Percentiles rank a stretch among this genome's conserved stretches.
Evolutionary conservation across 2,113 vertebrate species (phyloP).

Genomic region (Zootoca vivipara): DNA sequence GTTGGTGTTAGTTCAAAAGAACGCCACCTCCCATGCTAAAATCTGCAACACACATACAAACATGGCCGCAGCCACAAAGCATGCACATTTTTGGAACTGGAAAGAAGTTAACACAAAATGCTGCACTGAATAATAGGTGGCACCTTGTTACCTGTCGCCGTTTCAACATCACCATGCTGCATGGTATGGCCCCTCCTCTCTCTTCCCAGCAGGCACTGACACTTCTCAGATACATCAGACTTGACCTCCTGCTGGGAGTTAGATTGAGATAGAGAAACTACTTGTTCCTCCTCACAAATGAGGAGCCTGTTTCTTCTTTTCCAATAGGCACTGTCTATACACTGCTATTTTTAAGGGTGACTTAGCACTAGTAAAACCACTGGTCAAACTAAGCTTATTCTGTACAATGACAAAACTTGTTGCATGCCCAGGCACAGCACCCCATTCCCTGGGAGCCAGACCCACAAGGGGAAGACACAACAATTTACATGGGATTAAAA

Average conservation of each 20-base stretch:
- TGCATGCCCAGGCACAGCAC: not conserved
- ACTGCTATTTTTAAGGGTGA: slow-evolving; percentile 54
- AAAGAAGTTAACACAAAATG: not conserved
- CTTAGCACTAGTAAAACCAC: slow-evolving; percentile 55
- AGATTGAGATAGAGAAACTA: slow-evolving; percentile 38
- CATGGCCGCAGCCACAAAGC: not conserved
- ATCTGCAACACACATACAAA: not conserved
- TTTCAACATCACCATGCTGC: not conserved
- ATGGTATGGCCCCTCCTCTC: fast-evolving
- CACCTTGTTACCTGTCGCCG: not conserved
- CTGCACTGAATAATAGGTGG: not conserved
- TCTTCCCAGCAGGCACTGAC: not conserved
- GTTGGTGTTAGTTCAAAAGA: not conserved
- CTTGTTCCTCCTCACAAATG: not conserved
- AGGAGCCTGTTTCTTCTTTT: slow-evolving; percentile 29
- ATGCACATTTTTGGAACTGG: not conserved
- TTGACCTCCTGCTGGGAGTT: not conserved
- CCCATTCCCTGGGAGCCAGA: too few species aligned
- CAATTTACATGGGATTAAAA: too few species aligned
- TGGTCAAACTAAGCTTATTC: slow-evolving; percentile 56
- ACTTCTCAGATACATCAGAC: not conserved
- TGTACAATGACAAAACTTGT: slow-evolving; percentile 15
- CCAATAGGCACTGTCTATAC: not conserved
- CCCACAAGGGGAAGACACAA: too few species aligned
- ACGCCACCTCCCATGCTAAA: not conserved